phyloP scores from a whole-genome alignment of 2,888 invertebrate genomes.

The Rugalucina vietnamica region DNA sequence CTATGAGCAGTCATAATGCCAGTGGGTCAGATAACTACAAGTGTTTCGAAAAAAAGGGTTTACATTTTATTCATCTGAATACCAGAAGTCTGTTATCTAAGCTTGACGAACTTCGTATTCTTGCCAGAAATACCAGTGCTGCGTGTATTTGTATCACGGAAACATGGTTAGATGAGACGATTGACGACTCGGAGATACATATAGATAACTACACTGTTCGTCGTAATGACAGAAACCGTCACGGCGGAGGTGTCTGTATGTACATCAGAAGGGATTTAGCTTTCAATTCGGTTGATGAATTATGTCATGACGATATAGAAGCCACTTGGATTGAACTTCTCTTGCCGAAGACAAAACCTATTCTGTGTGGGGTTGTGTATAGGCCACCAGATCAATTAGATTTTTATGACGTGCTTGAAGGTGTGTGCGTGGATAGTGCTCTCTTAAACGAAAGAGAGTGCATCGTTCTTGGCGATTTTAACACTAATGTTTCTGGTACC shows the following conservation, averaged over 20 bases:
- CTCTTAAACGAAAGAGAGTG: background rate
- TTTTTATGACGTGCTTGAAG: background rate
- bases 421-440: background rate
- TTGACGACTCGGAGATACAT: background rate
- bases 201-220: background rate
- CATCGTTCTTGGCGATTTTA: background rate
- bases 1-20: background rate
- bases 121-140: background rate
- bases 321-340: slow-evolving; percentile 12
- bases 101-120: slow-evolving; percentile 2
- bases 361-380: background rate
- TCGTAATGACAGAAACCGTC: slow-evolving; percentile 14
- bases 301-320: slow-evolving; percentile 8
- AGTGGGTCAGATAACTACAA: background rate
- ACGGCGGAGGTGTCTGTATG: slow-evolving; percentile 34
- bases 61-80: slow-evolving; percentile 5
- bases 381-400: background rate
- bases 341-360: background rate
- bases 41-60: background rate
- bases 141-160: slow-evolving; percentile 7
- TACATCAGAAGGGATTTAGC: slow-evolving; percentile 20
- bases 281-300: slow-evolving; percentile 19
- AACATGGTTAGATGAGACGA: background rate
- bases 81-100: background rate
- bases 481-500: background rate